phyloP scores from a whole-genome alignment of 2,888 invertebrate genomes.

The Lycophotia porphyrea region DNA sequence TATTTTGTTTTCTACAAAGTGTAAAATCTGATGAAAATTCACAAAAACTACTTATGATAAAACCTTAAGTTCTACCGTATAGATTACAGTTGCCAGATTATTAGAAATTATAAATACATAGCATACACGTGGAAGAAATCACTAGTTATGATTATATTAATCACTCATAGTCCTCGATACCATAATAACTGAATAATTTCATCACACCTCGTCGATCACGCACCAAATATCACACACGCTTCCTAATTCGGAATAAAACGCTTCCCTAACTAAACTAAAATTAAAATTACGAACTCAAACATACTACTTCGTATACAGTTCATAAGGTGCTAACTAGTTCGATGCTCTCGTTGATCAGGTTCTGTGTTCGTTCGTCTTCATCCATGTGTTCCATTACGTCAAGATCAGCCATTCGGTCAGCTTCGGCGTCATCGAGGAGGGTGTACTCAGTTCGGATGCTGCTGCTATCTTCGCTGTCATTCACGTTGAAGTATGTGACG shows the following conservation, averaged over 20 bases:
- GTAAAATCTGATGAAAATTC: not conserved
- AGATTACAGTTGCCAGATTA: conserved; percentile 53
- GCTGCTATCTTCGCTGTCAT: conserved; percentile 86
- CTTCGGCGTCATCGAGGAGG: conserved; percentile 81
- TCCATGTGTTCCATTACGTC: conserved; percentile 72
- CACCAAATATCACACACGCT: conserved; percentile 65
- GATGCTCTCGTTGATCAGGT: conserved; percentile 86
- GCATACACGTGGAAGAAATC: conserved; percentile 21
- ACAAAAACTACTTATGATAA: conserved; percentile 13
- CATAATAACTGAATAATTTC: conserved; percentile 33
- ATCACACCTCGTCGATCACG: conserved; percentile 59
- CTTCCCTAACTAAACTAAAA: conserved; percentile 20
- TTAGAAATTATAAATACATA: conserved; percentile 27
- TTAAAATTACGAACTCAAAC: conserved; percentile 13
- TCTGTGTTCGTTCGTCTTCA: conserved; percentile 83
- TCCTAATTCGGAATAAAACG: conserved; percentile 50
- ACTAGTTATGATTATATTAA: conserved; percentile 26
- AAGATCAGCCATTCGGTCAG: conserved; percentile 69
- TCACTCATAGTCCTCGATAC: conserved; percentile 32
- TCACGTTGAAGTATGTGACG: conserved; percentile 86
- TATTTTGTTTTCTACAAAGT: conserved; percentile 1
- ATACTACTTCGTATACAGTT: conserved; percentile 62
- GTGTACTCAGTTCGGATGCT: conserved; percentile 87
- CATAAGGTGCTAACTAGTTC: conserved; percentile 86
- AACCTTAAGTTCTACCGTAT: conserved; percentile 23